A percentile compares a stretch with the other conserved stretches of the same genome.
These are phyloP conservation scores for Formica selysi DNA, from an alignment of 1,140 invertebrate species.

Conservation along the genomic window DNA sequence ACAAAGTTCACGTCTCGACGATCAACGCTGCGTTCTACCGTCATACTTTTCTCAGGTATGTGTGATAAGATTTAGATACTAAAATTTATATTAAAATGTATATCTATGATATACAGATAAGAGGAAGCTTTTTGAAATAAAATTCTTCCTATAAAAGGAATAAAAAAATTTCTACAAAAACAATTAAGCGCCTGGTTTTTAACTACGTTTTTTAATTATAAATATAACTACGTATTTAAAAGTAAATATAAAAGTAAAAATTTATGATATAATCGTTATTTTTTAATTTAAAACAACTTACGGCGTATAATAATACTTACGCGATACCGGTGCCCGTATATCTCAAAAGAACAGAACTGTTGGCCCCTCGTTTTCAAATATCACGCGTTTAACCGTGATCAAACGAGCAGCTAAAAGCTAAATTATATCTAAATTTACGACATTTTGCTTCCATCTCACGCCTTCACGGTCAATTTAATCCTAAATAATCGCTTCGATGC, in stretches of 20 bases:
- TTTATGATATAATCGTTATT: background rate
- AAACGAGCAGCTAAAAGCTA: slow-evolving; percentile 13
- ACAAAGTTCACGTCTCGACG: slow-evolving; percentile 96
- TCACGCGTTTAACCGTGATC: slow-evolving; percentile 29
- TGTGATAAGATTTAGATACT: background rate
- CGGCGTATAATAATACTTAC: background rate
- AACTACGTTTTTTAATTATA: background rate
- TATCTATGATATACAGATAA: too few relatives aligned
- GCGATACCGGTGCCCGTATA: slow-evolving; percentile 67
- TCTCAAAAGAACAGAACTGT: slow-evolving; percentile 15
- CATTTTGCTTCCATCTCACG: slow-evolving; percentile 26
- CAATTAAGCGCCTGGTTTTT: too few relatives aligned
- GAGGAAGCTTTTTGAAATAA: background rate
- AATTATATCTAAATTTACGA: slow-evolving; percentile 41
- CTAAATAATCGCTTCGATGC: background rate
- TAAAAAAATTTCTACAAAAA: too few relatives aligned
- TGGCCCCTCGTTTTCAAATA: slow-evolving; percentile 47
- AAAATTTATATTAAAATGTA: background rate
- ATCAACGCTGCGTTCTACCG: slow-evolving; percentile 97
- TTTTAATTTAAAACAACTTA: background rate
- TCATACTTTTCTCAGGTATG: slow-evolving; percentile 95
- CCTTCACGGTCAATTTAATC: slow-evolving; percentile 16
- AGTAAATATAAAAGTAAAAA: background rate
- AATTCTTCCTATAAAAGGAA: background rate
- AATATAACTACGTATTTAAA: background rate